Evolutionary conservation across 2,113 vertebrate genomes (phyloP), one percentile per base, ranked within the genome.

Genomic region (Coreoperca whiteheadi): DNA sequence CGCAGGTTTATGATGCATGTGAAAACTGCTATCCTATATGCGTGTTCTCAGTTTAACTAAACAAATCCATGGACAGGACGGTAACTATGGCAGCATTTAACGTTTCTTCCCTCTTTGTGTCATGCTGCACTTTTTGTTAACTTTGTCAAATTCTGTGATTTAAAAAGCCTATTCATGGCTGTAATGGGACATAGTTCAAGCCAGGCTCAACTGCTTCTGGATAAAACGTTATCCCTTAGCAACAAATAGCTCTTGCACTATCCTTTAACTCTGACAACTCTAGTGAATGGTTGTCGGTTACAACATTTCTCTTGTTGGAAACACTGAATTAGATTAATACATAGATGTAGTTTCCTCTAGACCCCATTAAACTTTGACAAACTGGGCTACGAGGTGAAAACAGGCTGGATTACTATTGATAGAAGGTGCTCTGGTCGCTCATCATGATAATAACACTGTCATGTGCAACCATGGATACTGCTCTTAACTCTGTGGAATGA

Each of bases 151-250:
- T 83, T 70, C 23, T 81, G 63, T 53, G 48, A 77, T 81, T n/a
- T n/a, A 57, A 51, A 76, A 84, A 71, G 54, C 34, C 87, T 64
- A 48, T 89, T 91, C 57, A 83, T 37, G 41, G 46, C 16, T 83
- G 15, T 53, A 74, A 79, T 75, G 72, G 56, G 78, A 39, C 63
- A 64, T 90, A 77, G 64, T 82, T 87, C 70, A 82, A 82, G 75
- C 71, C 50, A 50, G 72, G 50, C 64, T 28, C 65, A 15, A 63
- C 64, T 85, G 74, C 63, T 63, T 81, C 37, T 69, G 46, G 53
- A 56, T 77, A 66, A 81, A 84, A 66, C 79, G 20, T 84, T 0
- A 87, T 94, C 81, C 87, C 95, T 92, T 91, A 93, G 94, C 94
- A 96, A 96, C 95, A 78, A 64, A 63, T 73, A 14, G 82, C 83